These are phyloP conservation scores for Drosophila nannoptera DNA, from an alignment of 1,140 invertebrate species.

Conservation along the genomic window DNA sequence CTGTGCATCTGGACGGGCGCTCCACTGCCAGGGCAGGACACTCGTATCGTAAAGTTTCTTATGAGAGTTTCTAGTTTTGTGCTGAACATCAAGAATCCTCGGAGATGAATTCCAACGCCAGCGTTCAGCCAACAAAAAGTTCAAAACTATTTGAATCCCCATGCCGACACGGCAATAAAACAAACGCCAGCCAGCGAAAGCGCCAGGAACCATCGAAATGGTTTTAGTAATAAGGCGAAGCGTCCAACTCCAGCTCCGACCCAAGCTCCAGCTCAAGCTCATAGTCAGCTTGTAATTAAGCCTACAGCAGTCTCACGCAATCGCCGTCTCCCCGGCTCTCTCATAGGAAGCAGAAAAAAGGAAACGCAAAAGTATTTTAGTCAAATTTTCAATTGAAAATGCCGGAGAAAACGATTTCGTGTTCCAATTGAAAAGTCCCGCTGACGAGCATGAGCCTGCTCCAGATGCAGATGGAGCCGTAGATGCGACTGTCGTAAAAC, in stretches of 20 bases:
- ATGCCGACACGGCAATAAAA: slow-evolving; percentile 46
- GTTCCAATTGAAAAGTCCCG: slow-evolving; percentile 59
- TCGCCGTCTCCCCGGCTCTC: no score
- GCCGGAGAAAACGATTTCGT: slow-evolving; percentile 37
- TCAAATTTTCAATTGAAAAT: slow-evolving; percentile 13
- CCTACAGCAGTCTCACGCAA: neutral
- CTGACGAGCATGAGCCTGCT: no score
- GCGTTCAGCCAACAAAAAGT: slow-evolving; percentile 47
- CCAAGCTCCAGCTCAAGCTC: no score
- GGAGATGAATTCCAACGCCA: slow-evolving; percentile 32
- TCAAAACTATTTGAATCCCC: slow-evolving; percentile 65
- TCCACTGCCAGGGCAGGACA: slow-evolving; percentile 25
- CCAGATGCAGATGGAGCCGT: no score
- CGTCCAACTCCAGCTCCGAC: neutral
- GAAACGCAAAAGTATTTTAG: slow-evolving; percentile 3
- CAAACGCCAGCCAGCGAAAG: slow-evolving; percentile 8
- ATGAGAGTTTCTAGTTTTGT: slow-evolving; percentile 74
- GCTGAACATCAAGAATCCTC: slow-evolving; percentile 65
- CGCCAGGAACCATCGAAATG: slow-evolving; percentile 12
- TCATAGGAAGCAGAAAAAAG: no score
- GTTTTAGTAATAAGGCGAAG: slow-evolving; percentile 27
- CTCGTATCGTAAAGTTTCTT: slow-evolving; percentile 72
- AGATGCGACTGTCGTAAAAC: slow-evolving; percentile 49
- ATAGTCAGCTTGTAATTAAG: slow-evolving; percentile 39
- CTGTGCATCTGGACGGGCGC: slow-evolving; percentile 69